Conservation (phyloP, 2,797 vertebrate species). For the Dermochelys coriacea region DNA sequence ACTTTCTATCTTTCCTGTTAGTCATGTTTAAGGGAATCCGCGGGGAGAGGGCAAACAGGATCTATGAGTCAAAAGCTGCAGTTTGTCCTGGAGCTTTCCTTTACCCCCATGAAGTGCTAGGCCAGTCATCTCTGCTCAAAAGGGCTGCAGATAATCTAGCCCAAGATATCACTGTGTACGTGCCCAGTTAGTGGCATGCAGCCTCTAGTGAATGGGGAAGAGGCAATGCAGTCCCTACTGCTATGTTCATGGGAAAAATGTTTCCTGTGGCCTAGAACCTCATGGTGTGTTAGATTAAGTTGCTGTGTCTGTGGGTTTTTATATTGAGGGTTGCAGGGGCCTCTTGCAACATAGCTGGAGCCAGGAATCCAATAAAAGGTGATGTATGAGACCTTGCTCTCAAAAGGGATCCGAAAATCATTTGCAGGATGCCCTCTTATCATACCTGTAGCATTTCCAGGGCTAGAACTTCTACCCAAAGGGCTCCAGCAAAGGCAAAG, state of each 20-base stretch:
- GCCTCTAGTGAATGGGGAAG: neutral
- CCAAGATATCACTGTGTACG: neutral
- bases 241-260: neutral
- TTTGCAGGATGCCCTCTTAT: neutral
- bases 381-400: neutral
- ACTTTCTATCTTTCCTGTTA: neutral
- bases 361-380: neutral
- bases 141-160: too few relatives aligned
- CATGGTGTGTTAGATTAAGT: neutral
- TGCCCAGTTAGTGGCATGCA: neutral
- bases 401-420: neutral
- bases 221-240: neutral
- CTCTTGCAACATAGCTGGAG: neutral
- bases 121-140: neutral
- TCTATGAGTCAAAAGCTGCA: neutral
- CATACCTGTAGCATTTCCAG: neutral
- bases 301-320: neutral
- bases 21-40: neutral
- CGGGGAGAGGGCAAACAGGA: neutral
- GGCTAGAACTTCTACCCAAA: neutral
- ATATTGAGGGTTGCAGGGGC: neutral
- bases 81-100: constrained; percentile 34
- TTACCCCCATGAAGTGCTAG: neutral
- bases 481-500: neutral
- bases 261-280: neutral